phyloP scores from a whole-genome alignment of 1,140 invertebrate species.

The Agrypnia vestita region DNA sequence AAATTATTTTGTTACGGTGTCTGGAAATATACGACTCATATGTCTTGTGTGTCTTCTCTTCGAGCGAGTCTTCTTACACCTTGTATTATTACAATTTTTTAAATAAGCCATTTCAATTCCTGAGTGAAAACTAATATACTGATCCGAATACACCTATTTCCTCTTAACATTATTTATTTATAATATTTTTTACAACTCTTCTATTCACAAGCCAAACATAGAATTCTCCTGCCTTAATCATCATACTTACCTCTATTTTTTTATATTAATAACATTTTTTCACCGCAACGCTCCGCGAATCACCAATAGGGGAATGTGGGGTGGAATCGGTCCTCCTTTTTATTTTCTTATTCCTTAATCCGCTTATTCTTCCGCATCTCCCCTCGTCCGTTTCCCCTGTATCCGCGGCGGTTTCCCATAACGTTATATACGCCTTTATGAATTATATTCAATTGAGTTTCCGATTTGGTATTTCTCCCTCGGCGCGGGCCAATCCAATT shows the following conservation, averaged over 20 bases:
- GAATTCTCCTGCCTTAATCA: no score
- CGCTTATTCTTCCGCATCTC: conserved; percentile 46
- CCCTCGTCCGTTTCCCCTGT: conserved; percentile 49
- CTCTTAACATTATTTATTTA: no score
- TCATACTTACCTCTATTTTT: background rate
- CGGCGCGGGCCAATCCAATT: conserved; percentile 34
- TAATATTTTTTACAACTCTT: no score
- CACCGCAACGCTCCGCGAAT: background rate
- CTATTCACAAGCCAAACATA: no score
- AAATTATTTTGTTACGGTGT: no score
- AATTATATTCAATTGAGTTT: conserved; percentile 60
- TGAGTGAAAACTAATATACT: no score
- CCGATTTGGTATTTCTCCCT: conserved; percentile 9
- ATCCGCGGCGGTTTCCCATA: conserved; percentile 57
- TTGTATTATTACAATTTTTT: no score
- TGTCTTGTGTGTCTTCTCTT: no score
- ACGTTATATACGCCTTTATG: conserved; percentile 59
- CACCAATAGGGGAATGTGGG: conserved; percentile 36
- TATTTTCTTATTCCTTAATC: conserved; percentile 57
- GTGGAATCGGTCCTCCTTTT: conserved; percentile 47
- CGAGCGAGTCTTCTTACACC: no score
- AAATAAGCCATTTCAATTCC: no score
- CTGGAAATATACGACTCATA: no score
- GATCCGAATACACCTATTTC: no score
- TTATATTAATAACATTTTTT: background rate